Base-by-base conservation (phyloP, 2,113 vertebrate genomes). In the Xenopus borealis region DNA sequence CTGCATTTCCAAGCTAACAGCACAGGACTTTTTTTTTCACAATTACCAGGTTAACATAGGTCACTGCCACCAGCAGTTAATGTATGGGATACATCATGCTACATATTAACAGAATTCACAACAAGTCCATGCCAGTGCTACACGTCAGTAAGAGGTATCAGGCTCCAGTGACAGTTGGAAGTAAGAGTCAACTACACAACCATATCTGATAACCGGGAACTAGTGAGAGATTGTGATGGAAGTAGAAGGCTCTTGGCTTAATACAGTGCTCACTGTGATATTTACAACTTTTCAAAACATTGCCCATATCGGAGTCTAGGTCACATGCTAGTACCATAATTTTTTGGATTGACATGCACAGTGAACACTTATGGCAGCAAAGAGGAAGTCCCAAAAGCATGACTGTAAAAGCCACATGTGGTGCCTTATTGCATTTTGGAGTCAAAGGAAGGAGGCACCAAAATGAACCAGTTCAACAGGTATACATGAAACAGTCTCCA, bases 71-170 rank as follows among this genome's bases (percentile, higher is more conserved):
- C 11, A 53, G 72, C 63, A 66, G 52, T 44, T 59, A 91, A 87
- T 90, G 89, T 91, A 92, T 81, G 81, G 79, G 80, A 89, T 85
- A 86, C 88, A 89, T 93, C 97, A 98, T 98, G 97, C 97, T 88
- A 93, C 93, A 91, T 85, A 92, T 89, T 93, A 88, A 85, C 91
- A 89, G 91, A 84, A 85, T 91, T 87, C 88, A 92, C 82, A 86
- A 93, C 83, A 93, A 89, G 88, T 91, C 92, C 95, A 96, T 97
- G 95, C 94, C 88, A 93, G 94, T 95, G 95, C 96, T 96, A 97
- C 94, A 97, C 92, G 85, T 91, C 87, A 91, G 85, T 91, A 92
- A 94, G 90, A 94, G 89, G 91, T 92, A 91, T 64, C 66, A n/a
- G 82, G 62, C 72, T 58, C 27, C 62, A 47, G 52, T 68, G 65